phyloP scores from a whole-genome alignment of 2,888 invertebrate species.

The Pterostichus madidus region DNA sequence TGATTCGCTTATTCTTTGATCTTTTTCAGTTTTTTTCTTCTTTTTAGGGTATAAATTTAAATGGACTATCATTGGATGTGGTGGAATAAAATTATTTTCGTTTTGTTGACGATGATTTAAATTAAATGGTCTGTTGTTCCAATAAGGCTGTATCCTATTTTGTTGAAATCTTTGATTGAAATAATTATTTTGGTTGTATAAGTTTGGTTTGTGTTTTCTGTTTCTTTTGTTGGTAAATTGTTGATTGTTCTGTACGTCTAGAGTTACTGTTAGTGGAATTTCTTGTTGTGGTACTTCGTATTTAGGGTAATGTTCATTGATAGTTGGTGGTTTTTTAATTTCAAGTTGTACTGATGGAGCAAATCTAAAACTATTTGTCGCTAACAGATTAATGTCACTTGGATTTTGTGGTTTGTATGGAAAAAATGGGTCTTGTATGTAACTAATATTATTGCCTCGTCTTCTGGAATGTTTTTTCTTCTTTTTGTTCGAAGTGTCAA shows the following conservation, averaged over 20 bases:
- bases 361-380: conserved; percentile 79
- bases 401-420: conserved; percentile 86
- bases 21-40: conserved; percentile 70
- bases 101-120: conserved; percentile 11
- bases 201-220: conserved; percentile 8
- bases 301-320: conserved; percentile 17
- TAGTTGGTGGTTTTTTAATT: not conserved
- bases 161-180: conserved; percentile 41
- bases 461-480: not conserved
- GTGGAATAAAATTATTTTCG: not conserved
- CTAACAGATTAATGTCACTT: conserved; percentile 86
- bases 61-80: conserved; percentile 81
- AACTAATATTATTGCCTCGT: conserved; percentile 2
- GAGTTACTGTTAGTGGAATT: not conserved
- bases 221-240: conserved; percentile 7
- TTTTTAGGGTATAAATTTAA: conserved; percentile 82
- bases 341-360: conserved; percentile 73
- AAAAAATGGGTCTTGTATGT: conserved; percentile 81
- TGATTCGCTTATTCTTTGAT: not conserved
- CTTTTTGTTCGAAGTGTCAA: too few relatives aligned
- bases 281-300: conserved; percentile 41
- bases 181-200: conserved; percentile 58
- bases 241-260: not conserved
- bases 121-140: conserved; percentile 35
- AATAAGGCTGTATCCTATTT: conserved; percentile 27